A percentile compares a stretch with the other conserved stretches of the same genome.
Conservation (phyloP, 2,113 vertebrate genomes). For the Cynocephalus volans region DNA sequence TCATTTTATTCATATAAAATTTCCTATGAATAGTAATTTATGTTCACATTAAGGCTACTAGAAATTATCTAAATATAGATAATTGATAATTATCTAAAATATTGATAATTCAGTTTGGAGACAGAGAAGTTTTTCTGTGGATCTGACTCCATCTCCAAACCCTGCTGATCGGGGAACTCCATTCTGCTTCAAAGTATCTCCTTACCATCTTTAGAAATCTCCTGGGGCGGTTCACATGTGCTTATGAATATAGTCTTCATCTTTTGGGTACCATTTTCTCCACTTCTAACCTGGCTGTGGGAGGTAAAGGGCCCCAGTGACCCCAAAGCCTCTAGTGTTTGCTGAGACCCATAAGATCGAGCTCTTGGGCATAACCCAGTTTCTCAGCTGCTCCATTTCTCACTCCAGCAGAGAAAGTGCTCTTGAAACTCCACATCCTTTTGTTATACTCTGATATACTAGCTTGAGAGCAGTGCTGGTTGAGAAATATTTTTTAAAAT, state of each 20-base stretch:
- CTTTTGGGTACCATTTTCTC: not conserved
- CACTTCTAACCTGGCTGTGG: not conserved
- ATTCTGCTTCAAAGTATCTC: not conserved
- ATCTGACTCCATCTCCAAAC: not conserved
- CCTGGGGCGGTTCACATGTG: not conserved
- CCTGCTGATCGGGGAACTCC: not conserved
- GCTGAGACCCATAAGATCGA: not conserved
- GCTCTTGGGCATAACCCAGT: not conserved
- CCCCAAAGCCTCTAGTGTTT: not conserved
- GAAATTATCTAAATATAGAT: not conserved
- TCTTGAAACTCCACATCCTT: not conserved
- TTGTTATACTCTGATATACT: not conserved
- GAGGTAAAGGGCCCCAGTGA: not conserved
- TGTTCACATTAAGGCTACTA: not conserved
- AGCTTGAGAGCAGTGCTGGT: not conserved
- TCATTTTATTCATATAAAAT: slow-evolving; percentile 13
- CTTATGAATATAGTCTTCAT: not conserved
- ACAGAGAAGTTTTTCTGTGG: not conserved
- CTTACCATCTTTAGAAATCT: not conserved
- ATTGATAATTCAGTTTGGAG: not conserved
- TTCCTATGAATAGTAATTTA: not conserved
- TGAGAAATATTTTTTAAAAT: not conserved
- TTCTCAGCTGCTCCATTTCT: not conserved
- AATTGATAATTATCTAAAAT: not conserved
- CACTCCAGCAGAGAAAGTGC: not conserved